Evolutionary conservation across 2,797 vertebrate genomes (phyloP), one percentile per base, ranked within the genome.

Genomic region (Tragelaphus eurycerus): DNA sequence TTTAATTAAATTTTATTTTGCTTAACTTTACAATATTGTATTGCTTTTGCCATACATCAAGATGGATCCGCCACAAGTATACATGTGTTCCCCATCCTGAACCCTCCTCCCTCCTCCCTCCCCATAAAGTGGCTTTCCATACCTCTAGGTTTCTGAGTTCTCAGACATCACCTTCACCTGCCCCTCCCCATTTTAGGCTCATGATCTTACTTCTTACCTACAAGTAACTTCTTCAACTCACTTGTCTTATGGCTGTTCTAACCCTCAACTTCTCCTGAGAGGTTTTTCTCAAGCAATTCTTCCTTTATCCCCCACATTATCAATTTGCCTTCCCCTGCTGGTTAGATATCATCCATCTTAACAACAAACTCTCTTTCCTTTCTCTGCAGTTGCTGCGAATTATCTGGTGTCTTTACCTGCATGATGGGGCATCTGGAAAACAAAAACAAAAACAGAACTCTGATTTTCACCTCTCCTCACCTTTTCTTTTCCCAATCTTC

Each of bases 381-480:
- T n/a, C 55, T 34, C 57, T 19, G 23, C 11, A 23, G 55, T 23
- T 25, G 11, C 31, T 55, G 57, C 15, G 27, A 12, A 16, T 29
- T n/a, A 16, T 5, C 38, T 46, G 4, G 1, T 7, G 2, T 74
- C 17, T 86, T 25, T 17, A 9, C 43, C 1, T 12, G 7, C 13
- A 7, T 10, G 4, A 21, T 27, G 29, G 25, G 38, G 31, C 19
- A 43, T 17, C 55, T 31, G 67, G 21, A 25, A 25, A 62, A 21
- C 16, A 52, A 23, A 55, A 23, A 55, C 9, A 46, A 48, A 11
- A 9, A 48, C 12, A 31, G 79, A 19, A 74, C 55, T 82, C 29
- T 27, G 46, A 31, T 62, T 34, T 57, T 34, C 27, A 43, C 7
- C 17, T 17, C 38, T 48, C 5, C 16, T 25, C 43, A 23, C 31